A percentile compares a stretch with the other conserved stretches of the same genome.
These are phyloP conservation scores for Hafferia zeledoni DNA, from an alignment of 2,797 vertebrate genomes.

Conservation along the genomic window DNA sequence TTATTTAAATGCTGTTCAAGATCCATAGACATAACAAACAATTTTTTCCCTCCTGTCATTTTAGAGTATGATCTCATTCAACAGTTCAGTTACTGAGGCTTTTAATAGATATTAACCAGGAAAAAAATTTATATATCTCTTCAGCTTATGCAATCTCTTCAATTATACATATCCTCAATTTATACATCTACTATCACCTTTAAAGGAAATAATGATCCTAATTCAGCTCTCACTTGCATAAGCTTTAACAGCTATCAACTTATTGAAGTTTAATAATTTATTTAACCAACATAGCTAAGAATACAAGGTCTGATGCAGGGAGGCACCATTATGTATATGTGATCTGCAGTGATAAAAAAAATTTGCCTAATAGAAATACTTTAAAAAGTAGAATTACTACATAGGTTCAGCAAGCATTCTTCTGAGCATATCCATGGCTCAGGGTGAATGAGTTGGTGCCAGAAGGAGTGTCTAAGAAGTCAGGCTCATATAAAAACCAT, in stretches of 20 bases:
- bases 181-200: not conserved
- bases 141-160: not conserved
- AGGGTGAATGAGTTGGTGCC: not conserved
- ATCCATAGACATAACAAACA: not conserved
- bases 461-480: not conserved
- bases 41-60: not conserved
- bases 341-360: not conserved
- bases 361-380: not conserved
- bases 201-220: not conserved
- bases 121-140: not conserved
- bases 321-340: not conserved
- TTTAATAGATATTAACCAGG: not conserved
- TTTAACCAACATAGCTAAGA: not conserved
- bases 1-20: slow-evolving; percentile 1
- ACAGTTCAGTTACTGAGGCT: not conserved
- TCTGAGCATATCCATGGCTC: not conserved
- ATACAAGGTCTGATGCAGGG: not conserved
- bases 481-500: not conserved
- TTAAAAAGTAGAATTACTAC: not conserved
- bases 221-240: not conserved
- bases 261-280: not conserved
- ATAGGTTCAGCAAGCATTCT: not conserved
- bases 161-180: not conserved
- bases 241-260: not conserved
- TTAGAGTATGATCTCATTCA: not conserved